Evolutionary conservation across 2,113 vertebrate genomes (phyloP).

Genomic region (Albula goreensis): DNA sequence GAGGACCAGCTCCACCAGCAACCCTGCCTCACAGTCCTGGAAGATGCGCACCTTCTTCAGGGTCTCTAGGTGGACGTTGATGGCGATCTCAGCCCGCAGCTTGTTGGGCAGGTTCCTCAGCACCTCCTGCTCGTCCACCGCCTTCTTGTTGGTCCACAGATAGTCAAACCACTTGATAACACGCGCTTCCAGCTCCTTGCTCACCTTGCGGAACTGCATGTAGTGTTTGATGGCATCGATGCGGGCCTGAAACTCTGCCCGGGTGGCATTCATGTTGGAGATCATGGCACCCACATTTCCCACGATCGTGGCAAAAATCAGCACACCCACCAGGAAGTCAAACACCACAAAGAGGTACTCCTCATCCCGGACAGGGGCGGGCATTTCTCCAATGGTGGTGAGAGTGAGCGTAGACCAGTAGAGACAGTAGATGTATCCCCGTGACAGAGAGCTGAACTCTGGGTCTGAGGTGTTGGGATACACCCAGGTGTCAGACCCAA

Average conservation of each 20-base stretch:
- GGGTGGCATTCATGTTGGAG: constrained; percentile 94
- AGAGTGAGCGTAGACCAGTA: constrained; percentile 96
- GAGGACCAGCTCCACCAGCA: constrained; percentile 89
- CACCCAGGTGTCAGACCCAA: constrained; percentile 92
- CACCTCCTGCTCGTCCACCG: constrained; percentile 85
- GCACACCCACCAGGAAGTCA: constrained; percentile 90
- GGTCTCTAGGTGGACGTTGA: constrained; percentile 92
- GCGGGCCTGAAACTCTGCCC: constrained; percentile 87
- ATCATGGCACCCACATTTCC: constrained; percentile 97
- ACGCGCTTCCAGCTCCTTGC: constrained; percentile 87
- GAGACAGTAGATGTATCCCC: constrained; percentile 88
- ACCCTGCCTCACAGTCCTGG: constrained; percentile 90
- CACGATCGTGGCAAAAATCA: constrained; percentile 97
- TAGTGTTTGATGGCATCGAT: constrained; percentile 91
- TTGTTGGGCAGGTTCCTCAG: constrained; percentile 91
- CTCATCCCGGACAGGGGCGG: constrained; percentile 84
- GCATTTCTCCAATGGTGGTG: constrained; percentile 95
- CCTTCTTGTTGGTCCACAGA: constrained; percentile 94
- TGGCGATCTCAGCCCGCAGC: constrained; percentile 91
- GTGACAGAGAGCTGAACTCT: constrained; percentile 75
- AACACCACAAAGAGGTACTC: constrained; percentile 96
- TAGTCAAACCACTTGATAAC: constrained; percentile 98
- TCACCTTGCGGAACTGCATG: constrained; percentile 95
- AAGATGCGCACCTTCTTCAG: constrained; percentile 96
- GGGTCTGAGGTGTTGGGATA: constrained; percentile 90